These are phyloP conservation scores for Sipha flava DNA, from an alignment of 1,140 invertebrate species.

Conservation along the genomic window DNA sequence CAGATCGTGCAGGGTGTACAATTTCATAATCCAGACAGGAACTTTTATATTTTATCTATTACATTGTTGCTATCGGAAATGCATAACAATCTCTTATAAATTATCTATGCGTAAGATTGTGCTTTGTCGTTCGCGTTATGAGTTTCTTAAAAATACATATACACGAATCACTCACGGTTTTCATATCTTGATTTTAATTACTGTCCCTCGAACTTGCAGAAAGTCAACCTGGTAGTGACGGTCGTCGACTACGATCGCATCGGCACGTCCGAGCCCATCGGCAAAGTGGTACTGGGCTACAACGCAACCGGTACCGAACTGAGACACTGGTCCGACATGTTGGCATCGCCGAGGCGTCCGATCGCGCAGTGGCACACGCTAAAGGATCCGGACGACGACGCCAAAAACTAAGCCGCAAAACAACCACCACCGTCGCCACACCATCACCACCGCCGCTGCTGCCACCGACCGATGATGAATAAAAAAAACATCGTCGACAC, in stretches of 20 bases:
- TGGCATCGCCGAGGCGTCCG: conserved; percentile 93
- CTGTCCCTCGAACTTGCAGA: conserved; percentile 57
- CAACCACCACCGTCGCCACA: not conserved
- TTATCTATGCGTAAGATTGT: too few relatives aligned
- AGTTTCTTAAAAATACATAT: too few relatives aligned
- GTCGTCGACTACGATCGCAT: conserved; percentile 99
- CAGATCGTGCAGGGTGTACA: too few relatives aligned
- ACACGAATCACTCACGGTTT: too few relatives aligned
- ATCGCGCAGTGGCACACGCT: conserved; percentile 99
- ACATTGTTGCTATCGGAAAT: too few relatives aligned
- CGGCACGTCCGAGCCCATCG: conserved; percentile 98
- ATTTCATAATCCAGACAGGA: too few relatives aligned
- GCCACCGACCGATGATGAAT: not conserved
- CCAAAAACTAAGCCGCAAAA: conserved; percentile 61
- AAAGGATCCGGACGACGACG: conserved; percentile 91
- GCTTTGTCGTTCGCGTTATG: too few relatives aligned
- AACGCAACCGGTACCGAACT: conserved; percentile 95
- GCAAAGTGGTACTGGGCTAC: conserved; percentile 92
- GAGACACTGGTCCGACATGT: conserved; percentile 99
- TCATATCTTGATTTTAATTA: not conserved
- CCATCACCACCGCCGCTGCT: too few relatives aligned
- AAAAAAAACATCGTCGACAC: too few relatives aligned
- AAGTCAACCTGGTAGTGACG: conserved; percentile 96
- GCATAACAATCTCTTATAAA: too few relatives aligned
- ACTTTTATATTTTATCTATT: too few relatives aligned